These are phyloP conservation scores for Regulus satrapa DNA, from an alignment of 2,113 vertebrate species.

Conservation along the genomic window DNA sequence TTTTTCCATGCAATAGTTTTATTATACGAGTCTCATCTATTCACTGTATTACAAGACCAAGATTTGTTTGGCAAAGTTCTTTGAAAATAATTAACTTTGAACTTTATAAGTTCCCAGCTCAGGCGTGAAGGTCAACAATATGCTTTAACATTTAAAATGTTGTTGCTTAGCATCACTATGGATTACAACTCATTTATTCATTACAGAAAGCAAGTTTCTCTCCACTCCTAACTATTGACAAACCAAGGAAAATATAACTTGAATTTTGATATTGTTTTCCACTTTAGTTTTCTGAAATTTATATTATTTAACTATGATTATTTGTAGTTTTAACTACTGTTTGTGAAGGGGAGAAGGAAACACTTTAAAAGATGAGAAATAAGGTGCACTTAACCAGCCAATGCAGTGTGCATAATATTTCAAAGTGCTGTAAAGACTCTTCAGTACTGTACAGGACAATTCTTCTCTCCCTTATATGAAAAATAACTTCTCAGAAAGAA, in stretches of 20 bases:
- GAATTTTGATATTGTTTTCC: neutral
- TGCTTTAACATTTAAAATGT: neutral
- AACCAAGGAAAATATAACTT: neutral
- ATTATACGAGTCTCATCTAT: neutral
- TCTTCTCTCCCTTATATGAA: neutral
- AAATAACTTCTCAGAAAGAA: neutral
- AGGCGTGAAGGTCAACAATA: neutral
- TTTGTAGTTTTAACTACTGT: neutral
- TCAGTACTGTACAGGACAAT: neutral
- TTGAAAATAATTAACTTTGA: neutral
- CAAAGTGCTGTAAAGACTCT: neutral
- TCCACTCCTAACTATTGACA: neutral
- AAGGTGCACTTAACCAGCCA: neutral
- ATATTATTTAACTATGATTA: neutral
- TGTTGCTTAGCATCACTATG: conserved; percentile 8
- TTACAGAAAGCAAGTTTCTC: neutral
- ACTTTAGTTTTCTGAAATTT: neutral
- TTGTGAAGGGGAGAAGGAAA: neutral
- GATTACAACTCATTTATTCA: neutral
- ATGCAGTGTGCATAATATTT: neutral
- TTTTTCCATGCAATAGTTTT: neutral
- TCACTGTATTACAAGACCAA: neutral
- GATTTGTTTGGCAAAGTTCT: neutral
- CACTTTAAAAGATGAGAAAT: neutral
- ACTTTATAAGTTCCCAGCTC: neutral